Conservation (phyloP, 2,797 vertebrate genomes). For the Eurystomus glaucurus region DNA sequence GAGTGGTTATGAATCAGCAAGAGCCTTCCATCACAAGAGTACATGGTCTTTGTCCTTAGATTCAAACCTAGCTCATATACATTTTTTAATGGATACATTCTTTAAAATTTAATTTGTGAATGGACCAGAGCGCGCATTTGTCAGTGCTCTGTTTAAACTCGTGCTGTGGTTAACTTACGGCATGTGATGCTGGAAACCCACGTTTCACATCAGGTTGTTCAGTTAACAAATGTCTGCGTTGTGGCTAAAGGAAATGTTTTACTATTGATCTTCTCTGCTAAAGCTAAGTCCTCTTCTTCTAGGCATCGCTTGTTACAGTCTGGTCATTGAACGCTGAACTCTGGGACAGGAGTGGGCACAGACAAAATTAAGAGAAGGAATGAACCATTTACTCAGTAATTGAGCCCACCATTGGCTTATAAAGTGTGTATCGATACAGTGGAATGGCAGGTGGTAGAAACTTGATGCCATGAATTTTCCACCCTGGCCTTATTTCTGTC, state of each 20-base stretch:
- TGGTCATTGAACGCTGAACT: neutral
- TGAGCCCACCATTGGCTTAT: neutral
- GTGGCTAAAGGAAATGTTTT: neutral
- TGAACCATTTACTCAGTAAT: neutral
- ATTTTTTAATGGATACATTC: neutral
- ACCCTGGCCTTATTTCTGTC: neutral
- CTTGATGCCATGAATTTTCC: neutral
- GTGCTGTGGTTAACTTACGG: neutral
- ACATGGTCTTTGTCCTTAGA: neutral
- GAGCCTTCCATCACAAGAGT: neutral
- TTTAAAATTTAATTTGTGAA: conserved; percentile 46
- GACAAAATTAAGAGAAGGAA: neutral
- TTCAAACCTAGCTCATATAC: neutral
- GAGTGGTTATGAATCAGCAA: conserved; percentile 6
- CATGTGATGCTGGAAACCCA: neutral
- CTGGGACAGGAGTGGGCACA: neutral
- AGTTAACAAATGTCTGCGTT: neutral
- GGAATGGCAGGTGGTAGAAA: accelerated
- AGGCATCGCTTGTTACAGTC: neutral
- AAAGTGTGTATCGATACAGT: accelerated
- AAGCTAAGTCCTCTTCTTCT: neutral
- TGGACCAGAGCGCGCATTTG: neutral
- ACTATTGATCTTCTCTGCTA: neutral
- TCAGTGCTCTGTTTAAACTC: neutral
- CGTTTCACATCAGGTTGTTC: neutral